Base-by-base conservation (phyloP, 2,797 vertebrate genomes). In the Microctenopoma stevenorrisi region DNA sequence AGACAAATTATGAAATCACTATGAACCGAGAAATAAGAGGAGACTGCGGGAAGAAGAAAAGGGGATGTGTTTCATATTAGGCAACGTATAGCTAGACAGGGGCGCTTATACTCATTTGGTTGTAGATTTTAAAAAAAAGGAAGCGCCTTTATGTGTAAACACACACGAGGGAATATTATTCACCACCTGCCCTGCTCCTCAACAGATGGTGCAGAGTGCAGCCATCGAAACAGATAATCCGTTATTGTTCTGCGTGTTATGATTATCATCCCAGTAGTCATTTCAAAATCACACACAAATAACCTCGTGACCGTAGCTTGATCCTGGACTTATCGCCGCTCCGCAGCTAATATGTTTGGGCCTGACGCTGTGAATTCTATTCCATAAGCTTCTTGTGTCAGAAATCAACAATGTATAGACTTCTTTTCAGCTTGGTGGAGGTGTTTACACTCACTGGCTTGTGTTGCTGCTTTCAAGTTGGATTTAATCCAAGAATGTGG, bases 211-310 rank as follows among this genome's bases (percentile, higher is more conserved):
- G 26, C 13, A 12, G 52, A 70, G 40, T 5, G 64, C 30, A 46
- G 85, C 68, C 61, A 61, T 51, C 55, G 66, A 81, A 75, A 76
- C 50, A 48, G 53, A 78, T 91, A 83, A 89, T 90, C 88, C 42
- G 44, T 85, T 80, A 88, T 88, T 91, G 82, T 88, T 86, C 76
- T 79, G 81, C 78, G 85, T 86, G 84, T 89, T 87, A 85, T 82
- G 76, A 89, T 88, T 81, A 87, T 81, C 15, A 14, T 74, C 48
- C 38, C 7, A 54, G 70, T 88, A 72, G 79, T 85, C 82, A 74
- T 86, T 85, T 88, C 73, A 82, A 82, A 85, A 85, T 79, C 81
- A 75, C 60, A 75, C 73, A 68, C 65, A 82, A 89, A 85, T 86
- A 80, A 61, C 14, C 51, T 52, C 63, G 78, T 75, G 83, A 80